These are phyloP conservation scores for Exephanes ischioxanthus DNA, from an alignment of 2,888 invertebrate species.

Conservation along the genomic window DNA sequence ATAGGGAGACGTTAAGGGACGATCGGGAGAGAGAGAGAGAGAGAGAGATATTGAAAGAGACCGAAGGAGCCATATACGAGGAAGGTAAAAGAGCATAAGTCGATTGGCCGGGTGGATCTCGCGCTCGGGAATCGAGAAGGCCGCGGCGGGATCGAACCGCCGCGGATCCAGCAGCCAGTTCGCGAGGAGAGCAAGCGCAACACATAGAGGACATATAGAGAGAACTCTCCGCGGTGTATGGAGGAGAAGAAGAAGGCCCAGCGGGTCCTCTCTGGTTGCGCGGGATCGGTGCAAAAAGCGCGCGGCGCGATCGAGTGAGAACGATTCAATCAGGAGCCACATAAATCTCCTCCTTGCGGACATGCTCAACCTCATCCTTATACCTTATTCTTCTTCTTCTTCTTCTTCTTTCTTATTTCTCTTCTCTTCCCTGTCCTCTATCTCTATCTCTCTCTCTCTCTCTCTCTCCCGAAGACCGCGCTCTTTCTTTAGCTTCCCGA, in stretches of 20 bases:
- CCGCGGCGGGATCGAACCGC: conserved; percentile 9
- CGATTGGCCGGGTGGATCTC: conserved; percentile 61
- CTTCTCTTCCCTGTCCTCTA: conserved; percentile 47
- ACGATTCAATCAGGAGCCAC: conserved; percentile 85
- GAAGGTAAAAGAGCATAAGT: conserved; percentile 65
- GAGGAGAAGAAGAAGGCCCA: conserved; percentile 41
- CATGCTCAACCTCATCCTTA: conserved; percentile 77
- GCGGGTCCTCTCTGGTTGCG: conserved; percentile 68
- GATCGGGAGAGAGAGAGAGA: conserved; percentile 44
- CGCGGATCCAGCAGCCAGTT: conserved; percentile 47
- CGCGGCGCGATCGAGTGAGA: conserved; percentile 85
- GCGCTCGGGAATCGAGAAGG: conserved; percentile 29
- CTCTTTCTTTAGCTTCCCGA: conserved; percentile 57
- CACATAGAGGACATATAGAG: neutral
- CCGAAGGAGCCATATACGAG: conserved; percentile 63
- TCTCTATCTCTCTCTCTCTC: conserved; percentile 18
- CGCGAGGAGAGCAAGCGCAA: conserved; percentile 28
- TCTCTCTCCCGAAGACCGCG: conserved; percentile 40
- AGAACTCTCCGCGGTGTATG: conserved; percentile 51
- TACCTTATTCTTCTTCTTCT: conserved; percentile 58
- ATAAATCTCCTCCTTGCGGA: conserved; percentile 84
- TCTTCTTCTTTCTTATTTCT: conserved; percentile 42
- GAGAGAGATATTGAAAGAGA: conserved; percentile 32
- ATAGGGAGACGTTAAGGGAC: conserved; percentile 44
- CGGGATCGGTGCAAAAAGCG: conserved; percentile 81